A percentile compares a stretch with the other conserved stretches of the same genome.
Conservation (phyloP, 1,140 invertebrate genomes). For the Dendrolimus punctatus region DNA sequence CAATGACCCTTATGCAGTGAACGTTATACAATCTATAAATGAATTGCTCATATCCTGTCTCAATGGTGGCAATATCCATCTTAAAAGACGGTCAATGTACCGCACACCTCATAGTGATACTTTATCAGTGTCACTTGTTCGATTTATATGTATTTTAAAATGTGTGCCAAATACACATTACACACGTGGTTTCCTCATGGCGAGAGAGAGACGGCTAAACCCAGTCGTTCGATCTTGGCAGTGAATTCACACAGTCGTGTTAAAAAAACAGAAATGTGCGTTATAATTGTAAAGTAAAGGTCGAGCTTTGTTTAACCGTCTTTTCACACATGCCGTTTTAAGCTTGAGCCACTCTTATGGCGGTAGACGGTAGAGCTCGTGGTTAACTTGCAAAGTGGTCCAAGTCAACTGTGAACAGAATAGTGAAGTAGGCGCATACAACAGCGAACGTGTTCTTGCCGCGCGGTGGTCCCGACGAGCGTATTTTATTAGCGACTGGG, state of each 20-base stretch:
- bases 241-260: slow-evolving; percentile 35
- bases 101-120: neutral
- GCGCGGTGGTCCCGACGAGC: slow-evolving; percentile 16
- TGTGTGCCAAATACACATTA: slow-evolving; percentile 41
- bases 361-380: slow-evolving; percentile 46
- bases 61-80: slow-evolving; percentile 20
- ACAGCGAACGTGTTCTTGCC: slow-evolving; percentile 30
- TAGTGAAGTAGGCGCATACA: slow-evolving; percentile 52
- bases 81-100: slow-evolving; percentile 22
- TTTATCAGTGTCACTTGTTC: slow-evolving; percentile 3
- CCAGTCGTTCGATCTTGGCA: slow-evolving; percentile 65
- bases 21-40: slow-evolving; percentile 18
- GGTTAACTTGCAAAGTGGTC: slow-evolving; percentile 48
- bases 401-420: slow-evolving; percentile 21
- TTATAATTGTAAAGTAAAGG: slow-evolving; percentile 2
- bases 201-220: slow-evolving; percentile 43
- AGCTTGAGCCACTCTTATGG: slow-evolving; percentile 23
- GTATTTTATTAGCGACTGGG: slow-evolving; percentile 33
- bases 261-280: slow-evolving; percentile 18
- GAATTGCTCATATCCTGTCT: slow-evolving; percentile 52
- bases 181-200: slow-evolving; percentile 41
- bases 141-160: slow-evolving; percentile 8
- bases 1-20: slow-evolving; percentile 38
- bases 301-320: slow-evolving; percentile 6
- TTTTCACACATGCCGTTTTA: slow-evolving; percentile 32